These are phyloP conservation scores for Mya arenaria DNA, from an alignment of 1,140 invertebrate species.

Conservation along the genomic window DNA sequence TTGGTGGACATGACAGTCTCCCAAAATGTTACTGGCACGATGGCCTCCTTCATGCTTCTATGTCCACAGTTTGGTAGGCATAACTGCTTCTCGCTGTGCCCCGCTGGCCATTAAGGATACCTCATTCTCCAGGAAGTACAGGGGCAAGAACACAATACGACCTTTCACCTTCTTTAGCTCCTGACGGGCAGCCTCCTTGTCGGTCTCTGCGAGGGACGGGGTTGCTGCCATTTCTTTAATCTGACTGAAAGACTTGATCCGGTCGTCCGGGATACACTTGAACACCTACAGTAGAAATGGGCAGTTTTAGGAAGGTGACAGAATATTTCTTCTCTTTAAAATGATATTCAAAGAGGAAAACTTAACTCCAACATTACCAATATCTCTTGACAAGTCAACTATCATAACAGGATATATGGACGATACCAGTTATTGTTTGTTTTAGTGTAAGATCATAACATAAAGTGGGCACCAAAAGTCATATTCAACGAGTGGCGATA, in stretches of 20 bases:
- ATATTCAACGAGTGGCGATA: too few relatives aligned
- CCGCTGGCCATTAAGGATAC: slow-evolving; percentile 89
- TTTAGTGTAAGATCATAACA: too few relatives aligned
- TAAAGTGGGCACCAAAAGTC: too few relatives aligned
- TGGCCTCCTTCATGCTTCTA: too few relatives aligned
- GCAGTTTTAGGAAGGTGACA: too few relatives aligned
- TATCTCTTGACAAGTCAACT: too few relatives aligned
- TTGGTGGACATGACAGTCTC: too few relatives aligned
- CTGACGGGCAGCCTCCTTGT: slow-evolving; percentile 87
- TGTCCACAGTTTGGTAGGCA: slow-evolving; percentile 82
- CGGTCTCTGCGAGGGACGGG: slow-evolving; percentile 85
- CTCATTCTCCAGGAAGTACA: slow-evolving; percentile 90
- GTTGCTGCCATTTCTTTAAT: slow-evolving; percentile 88
- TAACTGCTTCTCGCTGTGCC: slow-evolving; percentile 88
- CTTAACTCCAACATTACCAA: neutral
- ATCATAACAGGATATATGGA: too few relatives aligned
- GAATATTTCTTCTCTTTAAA: slow-evolving; percentile 4
- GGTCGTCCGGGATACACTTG: slow-evolving; percentile 91
- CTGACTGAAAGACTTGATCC: slow-evolving; percentile 88
- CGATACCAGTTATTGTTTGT: too few relatives aligned
- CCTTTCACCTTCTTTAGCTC: slow-evolving; percentile 89
- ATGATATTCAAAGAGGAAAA: too few relatives aligned
- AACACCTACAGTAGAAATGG: slow-evolving; percentile 85
- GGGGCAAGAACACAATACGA: slow-evolving; percentile 91
- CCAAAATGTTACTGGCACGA: too few relatives aligned